Base-by-base conservation (phyloP, 2,888 invertebrate genomes). In the Noctua janthe region DNA sequence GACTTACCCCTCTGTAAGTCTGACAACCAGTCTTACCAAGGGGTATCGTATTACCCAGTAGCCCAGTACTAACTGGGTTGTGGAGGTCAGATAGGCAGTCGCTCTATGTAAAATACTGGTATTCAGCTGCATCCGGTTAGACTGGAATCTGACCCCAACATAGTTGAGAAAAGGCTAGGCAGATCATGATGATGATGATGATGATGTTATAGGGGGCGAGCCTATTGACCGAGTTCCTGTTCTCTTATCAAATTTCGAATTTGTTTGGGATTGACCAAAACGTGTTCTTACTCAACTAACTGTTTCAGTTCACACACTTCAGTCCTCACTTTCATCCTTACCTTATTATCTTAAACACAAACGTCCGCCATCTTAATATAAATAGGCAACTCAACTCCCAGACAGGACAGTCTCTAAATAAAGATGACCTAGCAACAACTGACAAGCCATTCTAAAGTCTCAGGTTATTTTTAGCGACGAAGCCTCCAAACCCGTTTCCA, bases 401-500 rank as follows among this genome's bases (percentile, higher is more conserved):
- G n/a, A 47, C 54, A 62, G 13, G 47, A 62, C 59, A 62, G 66
- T 20, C 15, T 43, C 15, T 47, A 56, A 74, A 67, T 4, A 64
- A 62, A 81, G 10, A 69, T 70, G 66, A 49, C 75, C 43, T 78
- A 51, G 73, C 66, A 56, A 81, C 81, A 70, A 67, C 74, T n/a
- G 23, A 62, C 66, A 66, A 29, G 70, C 29, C 29, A 67, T 51
- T 35, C 47, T 62, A 35, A 20, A 64, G 54, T 66, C n/a, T 82
- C 54, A 62, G 71, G 66, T 71, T 86, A 86, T 83, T 81, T 59
- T 78, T 78, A 76, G 75, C 62, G 13, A 47, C 71, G 80, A 78
- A 77, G 62, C 59, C 62, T 20, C 43, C n/a, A 77, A 85, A 85
- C 85, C 71, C 20, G 86, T 86, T 81, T 76, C 67, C 81, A 74